phyloP scores from a whole-genome alignment of 2,113 vertebrate species.

The Ascaphus truei region DNA sequence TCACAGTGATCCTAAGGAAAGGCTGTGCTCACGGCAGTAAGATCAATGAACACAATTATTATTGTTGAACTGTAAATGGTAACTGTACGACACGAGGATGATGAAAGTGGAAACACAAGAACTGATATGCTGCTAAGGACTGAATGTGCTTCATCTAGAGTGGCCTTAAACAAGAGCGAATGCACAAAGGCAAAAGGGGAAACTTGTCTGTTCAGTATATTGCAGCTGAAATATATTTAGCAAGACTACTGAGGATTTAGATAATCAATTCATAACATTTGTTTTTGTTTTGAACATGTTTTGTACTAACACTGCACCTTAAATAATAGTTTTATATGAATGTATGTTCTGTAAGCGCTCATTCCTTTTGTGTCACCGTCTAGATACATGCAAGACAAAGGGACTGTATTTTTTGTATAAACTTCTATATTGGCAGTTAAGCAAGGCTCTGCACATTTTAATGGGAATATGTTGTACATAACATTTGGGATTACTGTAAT shows the following conservation, averaged over 20 bases:
- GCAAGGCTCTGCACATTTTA: too few relatives aligned
- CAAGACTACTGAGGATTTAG: too few relatives aligned
- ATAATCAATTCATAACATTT: neutral
- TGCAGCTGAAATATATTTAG: neutral
- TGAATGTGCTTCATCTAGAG: neutral
- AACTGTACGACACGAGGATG: neutral
- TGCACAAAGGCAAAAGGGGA: too few relatives aligned
- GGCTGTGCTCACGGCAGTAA: too few relatives aligned
- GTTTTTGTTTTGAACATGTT: neutral
- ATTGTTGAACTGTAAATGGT: neutral
- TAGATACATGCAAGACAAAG: too few relatives aligned
- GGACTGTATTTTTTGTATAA: too few relatives aligned
- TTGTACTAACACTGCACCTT: neutral
- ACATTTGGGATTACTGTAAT: too few relatives aligned
- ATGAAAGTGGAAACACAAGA: neutral
- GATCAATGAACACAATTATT: too few relatives aligned
- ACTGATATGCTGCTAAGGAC: neutral
- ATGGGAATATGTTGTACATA: too few relatives aligned
- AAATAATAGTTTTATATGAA: neutral
- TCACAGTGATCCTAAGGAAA: too few relatives aligned
- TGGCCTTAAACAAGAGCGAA: neutral
- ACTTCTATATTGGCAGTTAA: too few relatives aligned
- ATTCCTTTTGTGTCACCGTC: neutral
- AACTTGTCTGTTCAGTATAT: neutral
- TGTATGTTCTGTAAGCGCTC: neutral